Conservation (phyloP, 2,113 vertebrate species). For the Passer montanus region DNA sequence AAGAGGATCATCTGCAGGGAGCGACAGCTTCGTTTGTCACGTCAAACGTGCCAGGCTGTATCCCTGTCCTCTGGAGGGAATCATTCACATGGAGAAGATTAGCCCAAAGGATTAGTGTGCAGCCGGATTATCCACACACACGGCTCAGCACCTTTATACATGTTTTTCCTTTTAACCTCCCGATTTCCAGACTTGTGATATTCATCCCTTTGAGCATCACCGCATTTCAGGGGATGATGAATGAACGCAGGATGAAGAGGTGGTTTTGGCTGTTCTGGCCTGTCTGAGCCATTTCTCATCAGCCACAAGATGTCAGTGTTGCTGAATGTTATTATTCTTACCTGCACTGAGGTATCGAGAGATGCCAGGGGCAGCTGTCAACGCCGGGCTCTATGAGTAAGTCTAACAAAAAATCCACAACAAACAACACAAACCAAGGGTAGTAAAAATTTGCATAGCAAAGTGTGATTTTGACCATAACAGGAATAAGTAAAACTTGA, state of each 20-base stretch:
- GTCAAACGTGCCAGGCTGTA: background rate
- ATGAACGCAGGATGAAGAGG: background rate
- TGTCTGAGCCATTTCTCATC: constrained; percentile 1
- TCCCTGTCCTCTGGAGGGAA: constrained; percentile 22
- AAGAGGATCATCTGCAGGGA: constrained; percentile 18
- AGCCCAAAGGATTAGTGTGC: constrained; percentile 30
- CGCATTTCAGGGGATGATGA: background rate
- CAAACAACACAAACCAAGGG: background rate
- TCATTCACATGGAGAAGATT: constrained; percentile 12
- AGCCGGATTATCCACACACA: background rate
- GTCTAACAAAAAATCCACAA: background rate
- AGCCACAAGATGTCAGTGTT: constrained; percentile 71
- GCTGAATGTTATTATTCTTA: constrained; percentile 42
- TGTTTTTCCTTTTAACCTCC: constrained; percentile 16
- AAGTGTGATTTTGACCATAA: background rate
- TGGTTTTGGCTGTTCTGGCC: background rate
- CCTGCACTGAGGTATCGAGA: background rate
- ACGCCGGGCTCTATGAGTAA: background rate
- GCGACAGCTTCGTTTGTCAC: background rate
- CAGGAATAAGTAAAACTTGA: background rate
- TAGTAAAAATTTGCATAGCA: background rate
- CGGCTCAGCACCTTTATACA: background rate
- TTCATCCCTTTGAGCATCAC: background rate
- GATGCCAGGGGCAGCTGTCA: background rate
- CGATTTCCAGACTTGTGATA: background rate